Percentiles rank a stretch among this genome's conserved stretches.
Conservation (phyloP, 2,113 vertebrate genomes). For the Cinclus mexicanus region DNA sequence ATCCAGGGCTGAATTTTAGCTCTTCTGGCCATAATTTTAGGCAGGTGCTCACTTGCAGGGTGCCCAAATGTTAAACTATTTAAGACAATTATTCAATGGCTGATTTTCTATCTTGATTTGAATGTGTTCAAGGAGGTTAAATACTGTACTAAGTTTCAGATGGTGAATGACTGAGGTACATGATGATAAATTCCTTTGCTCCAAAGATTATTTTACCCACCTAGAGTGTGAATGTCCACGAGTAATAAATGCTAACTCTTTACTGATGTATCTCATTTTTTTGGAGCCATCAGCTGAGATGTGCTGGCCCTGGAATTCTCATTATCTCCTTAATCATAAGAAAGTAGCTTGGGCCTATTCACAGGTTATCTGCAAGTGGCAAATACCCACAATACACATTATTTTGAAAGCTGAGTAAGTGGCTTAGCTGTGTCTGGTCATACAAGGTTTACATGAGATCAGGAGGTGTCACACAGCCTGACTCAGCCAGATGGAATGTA, state of each 20-base stretch:
- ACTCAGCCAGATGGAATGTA: background rate
- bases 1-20: background rate
- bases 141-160: background rate
- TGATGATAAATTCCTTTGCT: background rate
- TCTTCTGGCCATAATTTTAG: background rate
- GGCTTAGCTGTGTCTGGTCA: background rate
- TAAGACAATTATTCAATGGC: background rate
- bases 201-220: background rate
- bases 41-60: background rate
- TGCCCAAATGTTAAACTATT: background rate
- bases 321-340: background rate
- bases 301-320: background rate
- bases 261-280: no score
- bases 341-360: background rate
- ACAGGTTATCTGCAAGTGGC: background rate
- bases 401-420: background rate
- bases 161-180: background rate
- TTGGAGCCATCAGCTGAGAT: background rate
- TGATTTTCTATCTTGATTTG: background rate
- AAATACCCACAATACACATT: fast-evolving
- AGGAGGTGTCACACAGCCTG: background rate
- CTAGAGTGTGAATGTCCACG: background rate
- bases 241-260: background rate
- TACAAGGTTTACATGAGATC: background rate
- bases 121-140: background rate